phyloP scores from a whole-genome alignment of 2,888 invertebrate genomes.

The Panzeria rudis region DNA sequence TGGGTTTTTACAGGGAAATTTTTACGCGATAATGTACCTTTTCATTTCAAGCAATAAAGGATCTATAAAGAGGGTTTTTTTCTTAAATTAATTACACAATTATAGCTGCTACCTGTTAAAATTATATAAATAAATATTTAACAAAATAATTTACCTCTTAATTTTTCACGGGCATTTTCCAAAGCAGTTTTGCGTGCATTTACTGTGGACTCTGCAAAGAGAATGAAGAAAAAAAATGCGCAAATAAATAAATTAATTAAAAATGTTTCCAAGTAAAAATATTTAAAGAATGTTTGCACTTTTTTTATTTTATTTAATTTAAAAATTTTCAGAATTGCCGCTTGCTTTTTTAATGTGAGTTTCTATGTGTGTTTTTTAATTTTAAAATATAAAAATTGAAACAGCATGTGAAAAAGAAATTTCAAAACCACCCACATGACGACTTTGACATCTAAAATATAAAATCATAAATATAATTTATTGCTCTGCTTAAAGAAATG shows the following conservation, averaged over 20 bases:
- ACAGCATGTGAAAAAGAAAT: not conserved
- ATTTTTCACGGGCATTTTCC: constrained; percentile 78
- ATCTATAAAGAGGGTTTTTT: too few species aligned
- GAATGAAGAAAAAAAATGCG: not conserved
- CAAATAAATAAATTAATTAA: constrained; percentile 1
- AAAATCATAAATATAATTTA: constrained; percentile 2
- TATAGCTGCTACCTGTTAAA: not conserved
- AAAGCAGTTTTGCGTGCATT: constrained; percentile 79
- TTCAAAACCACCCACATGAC: constrained; percentile 75
- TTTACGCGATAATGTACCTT: too few species aligned
- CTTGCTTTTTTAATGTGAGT: not conserved
- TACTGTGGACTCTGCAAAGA: constrained; percentile 77
- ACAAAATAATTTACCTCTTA: constrained; percentile 75
- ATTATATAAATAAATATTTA: not conserved
- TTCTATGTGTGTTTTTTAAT: not conserved
- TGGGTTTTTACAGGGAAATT: too few species aligned
- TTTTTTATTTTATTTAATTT: not conserved
- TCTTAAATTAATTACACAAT: not conserved
- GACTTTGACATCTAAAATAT: constrained; percentile 69
- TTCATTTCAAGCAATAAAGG: too few species aligned
- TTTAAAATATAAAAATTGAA: not conserved
- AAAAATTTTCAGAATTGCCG: not conserved
- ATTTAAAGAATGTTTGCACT: not conserved
- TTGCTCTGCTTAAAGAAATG: not conserved
- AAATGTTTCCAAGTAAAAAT: constrained; percentile 3